Base-by-base conservation (phyloP, 2,113 vertebrate genomes). In the Amphiprion percula region DNA sequence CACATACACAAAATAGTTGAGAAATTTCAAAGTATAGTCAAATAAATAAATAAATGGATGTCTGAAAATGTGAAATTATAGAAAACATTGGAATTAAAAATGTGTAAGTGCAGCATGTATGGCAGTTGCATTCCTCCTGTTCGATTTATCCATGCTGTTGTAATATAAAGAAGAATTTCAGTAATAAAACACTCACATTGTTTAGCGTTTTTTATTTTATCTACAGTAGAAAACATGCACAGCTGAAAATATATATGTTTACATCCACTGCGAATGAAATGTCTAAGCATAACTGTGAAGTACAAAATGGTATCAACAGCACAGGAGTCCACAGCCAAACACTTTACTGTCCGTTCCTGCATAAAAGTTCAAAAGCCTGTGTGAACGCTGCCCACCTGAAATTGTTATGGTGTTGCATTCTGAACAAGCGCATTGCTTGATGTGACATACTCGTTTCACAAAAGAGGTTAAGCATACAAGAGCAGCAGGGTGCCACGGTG, bases 391-490 rank as follows among this genome's bases (percentile, higher is more conserved):
- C 74, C 74, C 82, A 83, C 70, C 59, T 69, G 64, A 74, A 79
- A 67, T 37, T 4, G 21, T 67, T 65, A 30, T 54, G 44, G 74
- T 65, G 53, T 39, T 63, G 23, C 55, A 23, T 76, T 77, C 66
- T 28, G 23, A 61, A 71, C 67, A 77, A 73, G 30, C 33, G 68
- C n/a, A 16, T 54, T 53, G 77, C 70, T 74, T 77, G 44, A 83
- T 82, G 63, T 46, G 77, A 82, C 80, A 71, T 14, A 70, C 80
- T 79, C 28, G 33, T 74, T 84, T 70, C 58, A 74, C 24, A 73
- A 77, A 82, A 14, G 60, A 47, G 59, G 83, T 84, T 77, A 85
- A 79, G 47, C 72, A 80, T 33, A 86, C 50, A 72, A 73, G 65
- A 68, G 52, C 68, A 61, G 64, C 59, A 0, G 70, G 67, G 33